These are phyloP conservation scores for Scaptomyza caliginosa DNA, from an alignment of 2,888 invertebrate genomes.

Conservation along the genomic window DNA sequence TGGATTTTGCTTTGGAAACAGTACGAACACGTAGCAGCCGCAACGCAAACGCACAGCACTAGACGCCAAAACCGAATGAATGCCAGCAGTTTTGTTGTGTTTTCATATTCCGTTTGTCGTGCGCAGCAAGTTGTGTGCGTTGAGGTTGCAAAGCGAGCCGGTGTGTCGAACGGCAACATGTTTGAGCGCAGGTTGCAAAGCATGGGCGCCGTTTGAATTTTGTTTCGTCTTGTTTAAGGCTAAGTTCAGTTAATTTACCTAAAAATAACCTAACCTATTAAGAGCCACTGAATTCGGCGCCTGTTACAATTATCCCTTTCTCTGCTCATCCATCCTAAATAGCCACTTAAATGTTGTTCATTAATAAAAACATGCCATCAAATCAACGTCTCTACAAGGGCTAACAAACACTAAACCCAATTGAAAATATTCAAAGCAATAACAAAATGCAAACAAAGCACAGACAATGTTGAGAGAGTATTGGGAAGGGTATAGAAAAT, in stretches of 20 bases:
- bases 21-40: neutral
- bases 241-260: neutral
- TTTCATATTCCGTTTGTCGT: conserved; percentile 16
- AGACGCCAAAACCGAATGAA: conserved; percentile 61
- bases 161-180: conserved; percentile 11
- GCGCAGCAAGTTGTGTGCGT: conserved; percentile 7
- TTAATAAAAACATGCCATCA: conserved; percentile 44
- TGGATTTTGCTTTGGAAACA: conserved; percentile 23
- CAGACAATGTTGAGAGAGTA: conserved; percentile 26
- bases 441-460: conserved; percentile 43
- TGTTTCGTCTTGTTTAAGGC: neutral
- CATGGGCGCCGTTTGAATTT: conserved; percentile 16
- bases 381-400: conserved; percentile 53
- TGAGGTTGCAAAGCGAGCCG: conserved; percentile 8
- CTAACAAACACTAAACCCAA: conserved; percentile 38
- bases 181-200: conserved; percentile 1
- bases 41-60: conserved; percentile 53
- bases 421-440: conserved; percentile 56
- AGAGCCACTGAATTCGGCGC: conserved; percentile 23
- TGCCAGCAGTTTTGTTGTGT: conserved; percentile 7
- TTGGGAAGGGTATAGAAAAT: conserved; percentile 51
- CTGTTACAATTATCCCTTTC: conserved; percentile 22
- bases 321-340: conserved; percentile 25
- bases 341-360: conserved; percentile 34
- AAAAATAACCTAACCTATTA: neutral